These are phyloP conservation scores for Nymphalis urticae DNA, from an alignment of 2,888 invertebrate genomes.

Conservation along the genomic window DNA sequence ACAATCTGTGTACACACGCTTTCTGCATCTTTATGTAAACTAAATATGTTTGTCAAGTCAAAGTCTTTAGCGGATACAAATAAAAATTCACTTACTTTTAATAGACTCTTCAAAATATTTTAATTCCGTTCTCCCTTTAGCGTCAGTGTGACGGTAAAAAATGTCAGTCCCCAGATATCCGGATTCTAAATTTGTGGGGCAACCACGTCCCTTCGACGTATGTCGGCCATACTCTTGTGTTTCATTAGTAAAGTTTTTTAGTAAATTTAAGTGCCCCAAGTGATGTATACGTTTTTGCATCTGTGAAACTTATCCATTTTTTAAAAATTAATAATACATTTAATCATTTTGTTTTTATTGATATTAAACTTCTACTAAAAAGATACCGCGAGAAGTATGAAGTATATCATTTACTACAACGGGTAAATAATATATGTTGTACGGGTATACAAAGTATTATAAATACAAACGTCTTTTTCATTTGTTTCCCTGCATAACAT, in stretches of 20 bases:
- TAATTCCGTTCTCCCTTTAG: constrained; percentile 19
- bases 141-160: constrained; percentile 57
- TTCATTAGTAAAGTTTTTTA: constrained; percentile 21
- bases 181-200: constrained; percentile 67
- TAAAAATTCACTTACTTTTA: neutral
- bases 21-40: too few species aligned
- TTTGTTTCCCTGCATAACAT: too few species aligned
- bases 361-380: too few species aligned
- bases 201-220: constrained; percentile 57
- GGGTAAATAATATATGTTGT: too few species aligned
- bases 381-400: too few species aligned
- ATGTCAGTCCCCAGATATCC: constrained; percentile 66
- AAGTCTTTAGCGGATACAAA: too few species aligned
- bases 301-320: constrained; percentile 5
- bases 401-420: too few species aligned
- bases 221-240: constrained; percentile 47
- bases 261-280: constrained; percentile 10
- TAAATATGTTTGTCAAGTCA: too few species aligned
- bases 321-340: neutral
- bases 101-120: constrained; percentile 22
- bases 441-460: too few species aligned
- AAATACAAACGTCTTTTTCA: too few species aligned
- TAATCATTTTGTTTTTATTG: too few species aligned
- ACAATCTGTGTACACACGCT: too few species aligned
- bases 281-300: constrained; percentile 3